phyloP scores from a whole-genome alignment of 2,888 invertebrate genomes.

The Chrysina gloriosa region DNA sequence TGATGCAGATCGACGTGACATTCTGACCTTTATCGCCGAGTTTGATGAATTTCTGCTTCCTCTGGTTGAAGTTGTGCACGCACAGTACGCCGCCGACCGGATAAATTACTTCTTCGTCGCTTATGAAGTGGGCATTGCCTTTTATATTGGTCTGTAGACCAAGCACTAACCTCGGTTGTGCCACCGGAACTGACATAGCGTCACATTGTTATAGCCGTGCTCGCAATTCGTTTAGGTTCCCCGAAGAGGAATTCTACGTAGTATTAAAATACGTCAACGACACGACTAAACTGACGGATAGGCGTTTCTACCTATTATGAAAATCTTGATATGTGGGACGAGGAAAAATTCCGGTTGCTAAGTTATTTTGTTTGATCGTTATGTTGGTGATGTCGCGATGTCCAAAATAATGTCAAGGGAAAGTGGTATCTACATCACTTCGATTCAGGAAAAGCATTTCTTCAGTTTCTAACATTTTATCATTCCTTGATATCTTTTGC shows the following conservation, averaged over 20 bases:
- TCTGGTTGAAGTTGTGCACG: conserved; percentile 78
- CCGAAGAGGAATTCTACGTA: too few species aligned
- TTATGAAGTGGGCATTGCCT: conserved; percentile 79
- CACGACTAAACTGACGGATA: too few species aligned
- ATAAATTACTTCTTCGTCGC: conserved; percentile 82
- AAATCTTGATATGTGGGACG: background rate
- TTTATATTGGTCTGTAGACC: conserved; percentile 72
- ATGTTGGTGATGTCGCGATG: too few species aligned
- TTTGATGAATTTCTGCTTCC: conserved; percentile 79
- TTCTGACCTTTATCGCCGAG: conserved; percentile 74
- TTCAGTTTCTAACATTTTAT: too few species aligned
- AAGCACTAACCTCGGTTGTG: conserved; percentile 72
- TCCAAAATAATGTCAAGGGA: too few species aligned
- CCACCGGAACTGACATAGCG: conserved; percentile 65
- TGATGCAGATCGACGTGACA: conserved; percentile 72
- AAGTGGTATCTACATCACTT: too few species aligned
- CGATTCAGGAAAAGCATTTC: too few species aligned
- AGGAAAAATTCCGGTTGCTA: background rate
- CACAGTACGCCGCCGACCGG: conserved; percentile 82
- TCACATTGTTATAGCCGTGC: conserved; percentile 51
- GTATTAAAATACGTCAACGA: too few species aligned
- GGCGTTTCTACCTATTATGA: conserved; percentile 5
- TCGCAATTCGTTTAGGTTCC: background rate
- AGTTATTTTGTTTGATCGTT: conserved; percentile 4
- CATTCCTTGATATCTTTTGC: too few species aligned